These are phyloP conservation scores for Galeopsomyia nigrocyanea DNA, from an alignment of 2,888 invertebrate genomes.

Conservation along the genomic window DNA sequence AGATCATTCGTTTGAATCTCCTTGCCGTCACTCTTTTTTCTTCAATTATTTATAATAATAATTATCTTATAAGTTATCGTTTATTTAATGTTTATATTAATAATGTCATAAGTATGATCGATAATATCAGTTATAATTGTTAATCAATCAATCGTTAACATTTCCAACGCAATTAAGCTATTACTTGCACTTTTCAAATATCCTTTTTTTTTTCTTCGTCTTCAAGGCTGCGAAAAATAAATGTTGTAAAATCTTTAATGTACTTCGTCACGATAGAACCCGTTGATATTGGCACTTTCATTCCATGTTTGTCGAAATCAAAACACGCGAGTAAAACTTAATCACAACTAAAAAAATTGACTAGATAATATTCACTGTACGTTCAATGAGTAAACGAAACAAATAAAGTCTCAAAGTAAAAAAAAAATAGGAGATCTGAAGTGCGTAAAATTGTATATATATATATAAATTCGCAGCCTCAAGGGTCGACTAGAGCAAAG, in stretches of 20 bases:
- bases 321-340: too few species aligned
- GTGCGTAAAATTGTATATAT: slow-evolving; percentile 27
- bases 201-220: not conserved
- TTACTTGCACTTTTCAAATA: slow-evolving; percentile 11
- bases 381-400: slow-evolving; percentile 6
- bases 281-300: slow-evolving; percentile 34
- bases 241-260: slow-evolving; percentile 1
- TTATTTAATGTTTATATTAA: slow-evolving; percentile 34
- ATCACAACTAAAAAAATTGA: slow-evolving; percentile 16
- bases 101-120: slow-evolving; percentile 34
- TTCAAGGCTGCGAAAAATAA: slow-evolving; percentile 22
- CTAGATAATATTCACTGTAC: slow-evolving; percentile 32
- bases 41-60: slow-evolving; percentile 15
- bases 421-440: not conserved
- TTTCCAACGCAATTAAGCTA: slow-evolving; percentile 29
- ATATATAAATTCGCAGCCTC: slow-evolving; percentile 16
- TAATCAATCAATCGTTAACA: slow-evolving; percentile 26
- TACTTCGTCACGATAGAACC: slow-evolving; percentile 10
- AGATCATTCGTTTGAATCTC: slow-evolving; percentile 38
- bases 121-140: slow-evolving; percentile 32
- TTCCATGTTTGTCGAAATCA: slow-evolving; percentile 1
- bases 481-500: slow-evolving; percentile 39
- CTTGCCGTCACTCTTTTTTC: slow-evolving; percentile 27
- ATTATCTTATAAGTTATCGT: slow-evolving; percentile 34
- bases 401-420: not conserved